phyloP scores from a whole-genome alignment of 2,797 vertebrate species.

The Benthosema pterotum region DNA sequence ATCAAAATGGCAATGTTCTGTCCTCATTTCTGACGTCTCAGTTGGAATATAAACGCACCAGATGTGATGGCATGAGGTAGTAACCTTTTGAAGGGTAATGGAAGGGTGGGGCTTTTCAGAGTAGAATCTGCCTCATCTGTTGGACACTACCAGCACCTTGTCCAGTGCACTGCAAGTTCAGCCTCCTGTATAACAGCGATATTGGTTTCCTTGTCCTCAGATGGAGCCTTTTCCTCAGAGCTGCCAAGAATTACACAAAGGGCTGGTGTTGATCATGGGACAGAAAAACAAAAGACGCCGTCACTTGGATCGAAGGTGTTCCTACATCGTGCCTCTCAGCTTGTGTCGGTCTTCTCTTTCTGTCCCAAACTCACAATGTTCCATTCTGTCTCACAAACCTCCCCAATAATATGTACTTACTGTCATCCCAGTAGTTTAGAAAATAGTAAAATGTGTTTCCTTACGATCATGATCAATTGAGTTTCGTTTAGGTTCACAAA shows the following conservation, averaged over 20 bases:
- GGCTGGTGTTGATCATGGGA: conserved; percentile 49
- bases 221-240: conserved; percentile 26
- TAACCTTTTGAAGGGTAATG: no score
- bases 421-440: conserved; percentile 8
- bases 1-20: no score
- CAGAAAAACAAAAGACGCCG: conserved; percentile 5
- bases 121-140: no score
- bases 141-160: no score
- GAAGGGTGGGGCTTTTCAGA: no score
- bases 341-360: conserved; percentile 18
- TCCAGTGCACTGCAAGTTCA: no score
- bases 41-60: no score
- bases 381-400: conserved; percentile 3
- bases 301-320: conserved; percentile 19
- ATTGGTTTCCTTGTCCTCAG: conserved; percentile 46
- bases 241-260: conserved; percentile 23
- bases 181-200: no score
- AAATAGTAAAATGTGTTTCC: background rate
- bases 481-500: background rate
- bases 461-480: no score
- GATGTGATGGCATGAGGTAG: no score
- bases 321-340: conserved; percentile 9
- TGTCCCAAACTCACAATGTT: background rate
- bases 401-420: background rate
- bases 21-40: no score